Evolutionary conservation across 2,888 invertebrate species (phyloP).

Genomic region (Drosophila merina): DNA sequence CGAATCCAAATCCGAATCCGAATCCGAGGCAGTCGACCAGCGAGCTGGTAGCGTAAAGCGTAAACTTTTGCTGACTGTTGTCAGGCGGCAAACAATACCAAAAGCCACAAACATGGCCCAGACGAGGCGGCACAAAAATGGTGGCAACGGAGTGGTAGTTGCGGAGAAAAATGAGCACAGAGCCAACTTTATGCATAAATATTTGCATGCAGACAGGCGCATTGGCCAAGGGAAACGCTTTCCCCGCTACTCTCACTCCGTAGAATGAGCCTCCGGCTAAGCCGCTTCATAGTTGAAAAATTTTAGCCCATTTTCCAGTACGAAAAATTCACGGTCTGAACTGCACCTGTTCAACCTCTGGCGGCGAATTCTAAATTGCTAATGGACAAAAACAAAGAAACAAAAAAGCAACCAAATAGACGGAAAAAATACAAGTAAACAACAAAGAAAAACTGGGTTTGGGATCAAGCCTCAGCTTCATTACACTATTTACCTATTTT

Average conservation of each 20-base stretch:
- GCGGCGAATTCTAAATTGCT: slow-evolving; percentile 56
- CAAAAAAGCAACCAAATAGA: slow-evolving; percentile 2
- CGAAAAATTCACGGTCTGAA: slow-evolving; percentile 26
- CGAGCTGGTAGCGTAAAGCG: slow-evolving; percentile 66
- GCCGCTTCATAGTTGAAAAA: slow-evolving; percentile 50
- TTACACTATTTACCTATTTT: not conserved
- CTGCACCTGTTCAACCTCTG: slow-evolving; percentile 39
- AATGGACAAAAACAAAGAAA: slow-evolving; percentile 50
- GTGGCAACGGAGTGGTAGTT: not conserved
- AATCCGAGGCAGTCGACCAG: slow-evolving; percentile 22
- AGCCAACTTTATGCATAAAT: slow-evolving; percentile 79
- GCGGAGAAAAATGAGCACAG: slow-evolving; percentile 66
- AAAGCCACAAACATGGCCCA: slow-evolving; percentile 70
- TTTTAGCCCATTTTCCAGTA: slow-evolving; percentile 58
- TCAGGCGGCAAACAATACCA: slow-evolving; percentile 77
- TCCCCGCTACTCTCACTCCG: slow-evolving; percentile 13
- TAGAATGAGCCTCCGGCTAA: slow-evolving; percentile 44
- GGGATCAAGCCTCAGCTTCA: not conserved
- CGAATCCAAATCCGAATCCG: slow-evolving; percentile 46
- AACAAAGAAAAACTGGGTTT: not conserved
- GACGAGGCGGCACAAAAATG: slow-evolving; percentile 59
- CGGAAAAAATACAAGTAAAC: not conserved
- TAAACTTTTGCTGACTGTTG: slow-evolving; percentile 77
- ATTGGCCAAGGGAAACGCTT: slow-evolving; percentile 16
- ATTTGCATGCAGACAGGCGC: slow-evolving; percentile 63